Evolutionary conservation across 2,888 invertebrate genomes (phyloP).

Genomic region (Phyllotreta cruciferae): DNA sequence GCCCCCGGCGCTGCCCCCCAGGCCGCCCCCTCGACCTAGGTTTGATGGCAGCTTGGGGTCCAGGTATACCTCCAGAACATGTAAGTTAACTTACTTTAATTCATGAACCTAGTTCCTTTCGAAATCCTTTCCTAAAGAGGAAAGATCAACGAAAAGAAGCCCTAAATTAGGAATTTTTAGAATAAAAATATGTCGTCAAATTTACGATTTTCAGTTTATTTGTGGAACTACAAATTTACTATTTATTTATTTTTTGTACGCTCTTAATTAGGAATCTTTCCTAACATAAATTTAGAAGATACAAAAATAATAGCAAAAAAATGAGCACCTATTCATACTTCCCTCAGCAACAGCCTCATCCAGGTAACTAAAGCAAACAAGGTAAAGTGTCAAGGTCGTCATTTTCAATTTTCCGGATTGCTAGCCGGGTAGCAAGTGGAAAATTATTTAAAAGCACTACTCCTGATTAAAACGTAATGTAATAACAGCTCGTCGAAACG

Average conservation of each 20-base stretch:
- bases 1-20: conserved; percentile 61
- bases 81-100: conserved; percentile 52
- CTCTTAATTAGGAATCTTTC: too few relatives aligned
- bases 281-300: too few relatives aligned
- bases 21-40: conserved; percentile 60
- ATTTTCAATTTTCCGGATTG: conserved; percentile 19
- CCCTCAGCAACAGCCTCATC: background rate
- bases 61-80: conserved; percentile 50
- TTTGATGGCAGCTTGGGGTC: conserved; percentile 54
- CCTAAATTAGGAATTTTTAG: too few relatives aligned
- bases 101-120: too few relatives aligned
- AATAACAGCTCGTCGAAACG: conserved; percentile 29
- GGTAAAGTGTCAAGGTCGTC: background rate
- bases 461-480: conserved; percentile 33
- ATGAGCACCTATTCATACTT: background rate
- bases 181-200: too few relatives aligned
- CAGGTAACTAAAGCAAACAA: background rate
- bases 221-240: too few relatives aligned
- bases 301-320: too few relatives aligned
- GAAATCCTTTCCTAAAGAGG: too few relatives aligned
- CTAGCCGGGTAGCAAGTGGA: conserved; percentile 27
- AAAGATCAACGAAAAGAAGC: too few relatives aligned
- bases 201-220: too few relatives aligned
- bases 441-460: conserved; percentile 29
- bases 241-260: too few relatives aligned